Base-by-base conservation (phyloP, 2,797 vertebrate species). In the Cetoscarus ocellatus region DNA sequence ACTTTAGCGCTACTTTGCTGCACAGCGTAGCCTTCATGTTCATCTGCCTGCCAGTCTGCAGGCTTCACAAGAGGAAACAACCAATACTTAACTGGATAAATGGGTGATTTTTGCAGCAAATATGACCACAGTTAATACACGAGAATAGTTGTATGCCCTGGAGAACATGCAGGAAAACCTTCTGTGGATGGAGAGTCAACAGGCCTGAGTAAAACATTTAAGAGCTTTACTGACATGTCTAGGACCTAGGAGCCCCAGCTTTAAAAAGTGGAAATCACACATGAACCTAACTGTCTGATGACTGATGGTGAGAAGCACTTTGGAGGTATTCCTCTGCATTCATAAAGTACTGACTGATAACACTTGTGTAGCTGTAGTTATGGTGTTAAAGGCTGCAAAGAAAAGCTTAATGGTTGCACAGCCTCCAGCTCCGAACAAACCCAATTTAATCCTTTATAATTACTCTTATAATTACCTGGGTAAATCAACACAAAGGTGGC, bases 381-480 rank as follows among this genome's bases (percentile, higher is more conserved):
- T 11, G 5, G 10, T 17, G 13, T 27, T 17, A 10, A 12, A 6
- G 34, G 15, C 51, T 8, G 35, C 14, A 53, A 2, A 38, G 34
- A 8, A 10, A n/a, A 38, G 50, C 50, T 51, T 34, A 51, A 51
- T 35, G 50, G 11, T 34, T 14, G 19, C 19, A 27, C 49, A 51
- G 10, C 50, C 50, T 34, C 27, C 50, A 51, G 50, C 50, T 34
- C 27, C 13, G 12, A 51, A 34, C 19, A 34, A 51, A 51, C 50
- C 50, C 50, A 34, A 35, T 51, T 51, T 51, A 51, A 51, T 51
- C 50, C 50, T 3, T 34, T 7, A 15, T 65, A 47, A 47, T 53
- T 15, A 18, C n/a, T 15, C 8, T n/a, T 17, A 52, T 17, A 9
- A 17, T 56, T 55, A 55, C 34, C 36, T 56, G 27, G 14, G 53